phyloP scores from a whole-genome alignment of 2,113 vertebrate species.

The Tringa solitaria region DNA sequence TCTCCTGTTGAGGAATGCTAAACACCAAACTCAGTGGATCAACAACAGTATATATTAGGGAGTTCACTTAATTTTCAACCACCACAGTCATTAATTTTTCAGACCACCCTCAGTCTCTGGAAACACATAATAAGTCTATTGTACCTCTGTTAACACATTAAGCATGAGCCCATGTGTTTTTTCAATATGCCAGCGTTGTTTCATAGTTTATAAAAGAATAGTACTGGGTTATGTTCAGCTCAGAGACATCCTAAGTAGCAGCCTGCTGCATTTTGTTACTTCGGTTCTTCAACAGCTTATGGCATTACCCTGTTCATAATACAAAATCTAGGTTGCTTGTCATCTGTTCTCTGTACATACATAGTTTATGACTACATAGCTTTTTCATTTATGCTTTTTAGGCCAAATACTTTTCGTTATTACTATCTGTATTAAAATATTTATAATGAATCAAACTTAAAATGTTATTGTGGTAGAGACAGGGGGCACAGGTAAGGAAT shows the following conservation, averaged over 20 bases:
- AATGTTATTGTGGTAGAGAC: constrained; percentile 59
- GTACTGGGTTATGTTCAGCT: constrained; percentile 51
- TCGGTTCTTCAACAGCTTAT: constrained; percentile 37
- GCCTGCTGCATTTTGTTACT: constrained; percentile 47
- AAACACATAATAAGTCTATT: constrained; percentile 66
- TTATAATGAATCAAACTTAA: constrained; percentile 70
- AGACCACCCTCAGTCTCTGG: constrained; percentile 80
- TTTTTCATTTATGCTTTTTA: constrained; percentile 73
- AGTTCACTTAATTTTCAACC: constrained; percentile 78
- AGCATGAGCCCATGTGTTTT: constrained; percentile 68
- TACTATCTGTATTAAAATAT: constrained; percentile 75
- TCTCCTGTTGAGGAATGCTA: constrained; percentile 79
- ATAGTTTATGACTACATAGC: constrained; percentile 59
- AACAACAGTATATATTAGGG: constrained; percentile 79
- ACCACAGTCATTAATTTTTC: constrained; percentile 77
- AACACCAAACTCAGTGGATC: constrained; percentile 75
- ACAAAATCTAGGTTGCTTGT: constrained; percentile 45
- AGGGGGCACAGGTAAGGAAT: constrained; percentile 52
- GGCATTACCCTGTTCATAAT: constrained; percentile 39
- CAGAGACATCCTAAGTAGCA: constrained; percentile 15
- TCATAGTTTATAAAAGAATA: constrained; percentile 68
- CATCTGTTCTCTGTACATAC: constrained; percentile 23
- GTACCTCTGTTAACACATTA: constrained; percentile 60
- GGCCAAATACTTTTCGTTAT: constrained; percentile 69
- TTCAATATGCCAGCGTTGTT: constrained; percentile 57